These are phyloP conservation scores for Arctia plantaginis DNA, from an alignment of 2,888 invertebrate genomes.

Conservation along the genomic window DNA sequence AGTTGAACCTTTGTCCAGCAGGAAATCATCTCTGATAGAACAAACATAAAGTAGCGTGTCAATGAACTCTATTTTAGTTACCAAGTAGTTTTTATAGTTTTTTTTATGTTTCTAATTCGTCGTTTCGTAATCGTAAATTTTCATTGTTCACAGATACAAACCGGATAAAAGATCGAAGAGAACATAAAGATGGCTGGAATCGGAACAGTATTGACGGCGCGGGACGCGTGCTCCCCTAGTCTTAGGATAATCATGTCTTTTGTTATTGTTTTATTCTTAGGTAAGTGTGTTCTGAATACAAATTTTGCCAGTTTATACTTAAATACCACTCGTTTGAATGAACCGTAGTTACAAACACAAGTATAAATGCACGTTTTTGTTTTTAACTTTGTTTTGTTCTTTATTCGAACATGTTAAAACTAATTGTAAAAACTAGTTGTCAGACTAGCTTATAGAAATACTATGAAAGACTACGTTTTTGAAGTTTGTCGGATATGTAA, in stretches of 20 bases:
- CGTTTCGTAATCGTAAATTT: constrained; percentile 31
- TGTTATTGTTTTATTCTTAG: constrained; percentile 71
- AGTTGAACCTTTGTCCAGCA: too few relatives aligned
- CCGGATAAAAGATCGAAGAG: constrained; percentile 40
- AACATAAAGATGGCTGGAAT: constrained; percentile 66
- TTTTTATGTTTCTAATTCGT: not conserved
- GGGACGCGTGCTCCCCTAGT: constrained; percentile 68
- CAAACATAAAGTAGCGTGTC: not conserved
- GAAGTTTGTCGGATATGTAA: not conserved
- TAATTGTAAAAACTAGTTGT: not conserved
- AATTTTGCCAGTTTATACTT: not conserved
- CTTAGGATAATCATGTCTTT: constrained; percentile 75
- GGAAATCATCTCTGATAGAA: not conserved
- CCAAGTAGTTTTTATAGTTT: not conserved
- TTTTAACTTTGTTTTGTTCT: not conserved
- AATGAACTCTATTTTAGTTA: not conserved
- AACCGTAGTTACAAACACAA: not conserved
- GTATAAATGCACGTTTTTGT: not conserved
- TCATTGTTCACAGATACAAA: constrained; percentile 66
- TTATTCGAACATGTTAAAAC: not conserved
- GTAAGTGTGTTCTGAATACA: constrained; percentile 59
- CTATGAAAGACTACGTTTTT: not conserved
- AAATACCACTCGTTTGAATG: not conserved
- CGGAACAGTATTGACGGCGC: constrained; percentile 61
- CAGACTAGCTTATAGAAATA: not conserved